Percentiles rank a stretch among this genome's conserved stretches.
These are phyloP conservation scores for Lithobates pipiens DNA, from an alignment of 2,797 vertebrate species.

Conservation along the genomic window DNA sequence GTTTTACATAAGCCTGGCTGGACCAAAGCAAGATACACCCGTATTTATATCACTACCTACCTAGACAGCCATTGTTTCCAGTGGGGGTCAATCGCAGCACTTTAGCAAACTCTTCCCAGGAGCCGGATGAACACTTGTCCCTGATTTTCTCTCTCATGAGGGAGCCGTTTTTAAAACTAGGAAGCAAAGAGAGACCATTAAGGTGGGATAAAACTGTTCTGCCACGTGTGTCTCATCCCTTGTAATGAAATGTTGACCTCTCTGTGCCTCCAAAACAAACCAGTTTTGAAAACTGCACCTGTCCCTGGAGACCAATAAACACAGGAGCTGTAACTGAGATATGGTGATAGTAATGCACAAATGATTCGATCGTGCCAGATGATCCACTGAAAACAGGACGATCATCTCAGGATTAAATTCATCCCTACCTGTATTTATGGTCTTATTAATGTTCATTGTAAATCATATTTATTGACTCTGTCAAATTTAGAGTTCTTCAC, in stretches of 20 bases:
- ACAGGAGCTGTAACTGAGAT: not conserved
- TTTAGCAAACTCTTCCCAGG: conserved; percentile 88
- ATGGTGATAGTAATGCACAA: conserved; percentile 28
- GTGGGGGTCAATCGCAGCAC: conserved; percentile 79
- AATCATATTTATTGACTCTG: conserved; percentile 24
- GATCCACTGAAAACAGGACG: conserved; percentile 15
- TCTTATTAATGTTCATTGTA: not conserved
- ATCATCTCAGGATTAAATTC: not conserved
- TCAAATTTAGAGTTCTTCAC: not conserved
- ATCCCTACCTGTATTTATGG: not conserved
- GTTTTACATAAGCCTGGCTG: not conserved
- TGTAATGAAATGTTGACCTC: conserved; percentile 52
- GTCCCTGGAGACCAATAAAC: conserved; percentile 43
- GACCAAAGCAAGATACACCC: not conserved
- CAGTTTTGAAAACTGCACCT: conserved; percentile 29
- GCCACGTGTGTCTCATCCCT: not conserved
- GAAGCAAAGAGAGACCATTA: conserved; percentile 35
- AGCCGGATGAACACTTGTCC: conserved; percentile 80
- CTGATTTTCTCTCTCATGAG: conserved; percentile 90
- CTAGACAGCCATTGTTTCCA: conserved; percentile 88
- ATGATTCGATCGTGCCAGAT: conserved; percentile 19
- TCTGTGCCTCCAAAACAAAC: conserved; percentile 31
- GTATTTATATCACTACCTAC: conserved; percentile 70
- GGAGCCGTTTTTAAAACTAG: conserved; percentile 95
- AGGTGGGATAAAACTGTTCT: not conserved